Evolutionary conservation across 1,140 invertebrate species (phyloP), one percentile per base, ranked within the genome.

Genomic region (Meloidogyne hapla): DNA sequence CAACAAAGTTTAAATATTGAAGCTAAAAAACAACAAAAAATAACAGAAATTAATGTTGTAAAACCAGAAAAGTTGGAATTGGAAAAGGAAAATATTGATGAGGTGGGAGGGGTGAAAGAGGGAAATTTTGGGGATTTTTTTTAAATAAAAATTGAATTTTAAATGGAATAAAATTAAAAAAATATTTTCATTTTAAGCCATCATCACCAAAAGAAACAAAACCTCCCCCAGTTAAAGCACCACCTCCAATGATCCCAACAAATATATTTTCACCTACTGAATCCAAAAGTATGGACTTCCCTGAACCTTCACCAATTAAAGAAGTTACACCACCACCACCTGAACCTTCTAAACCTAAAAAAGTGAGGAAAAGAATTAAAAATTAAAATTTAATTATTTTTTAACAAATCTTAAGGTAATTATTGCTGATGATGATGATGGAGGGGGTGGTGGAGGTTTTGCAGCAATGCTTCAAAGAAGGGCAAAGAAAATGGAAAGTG

Each of bases 221-320:
- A 73, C 71, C 56, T 21, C 77, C 78, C 13, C 75, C 78, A 28
- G 79, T 85, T 45, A 87, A 84, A 76, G 85, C 85, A 13, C 85
- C 85, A 2, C 84, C 85, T 25, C 85, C 85, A 18, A 63, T 64
- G 18, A 87, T 87, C 63, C 85, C 85, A n/a, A 75, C 80, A 15
- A 82, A 82, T 38, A 69, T 87, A n/a, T 87, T 87, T 66, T 87
- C 85, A 0, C 85, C 85, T 0, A 86, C 84, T 6, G 86, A 87
- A 71, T 67, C 70, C 15, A 87, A 87, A 75, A 81, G 78, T 6
- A 87, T 87, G 84, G 78, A 83, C 6, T 85, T 86, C 72, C 84
- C 86, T 2, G 81, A 81, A 40, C 77, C 79, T 13, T 66, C 75
- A 18, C 71, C 77, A n/a, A 79, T 78, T 12, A 79, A 77, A 40